Evolutionary conservation across 2,888 invertebrate genomes (phyloP).

Genomic region (Synanthedon tipuliformis): DNA sequence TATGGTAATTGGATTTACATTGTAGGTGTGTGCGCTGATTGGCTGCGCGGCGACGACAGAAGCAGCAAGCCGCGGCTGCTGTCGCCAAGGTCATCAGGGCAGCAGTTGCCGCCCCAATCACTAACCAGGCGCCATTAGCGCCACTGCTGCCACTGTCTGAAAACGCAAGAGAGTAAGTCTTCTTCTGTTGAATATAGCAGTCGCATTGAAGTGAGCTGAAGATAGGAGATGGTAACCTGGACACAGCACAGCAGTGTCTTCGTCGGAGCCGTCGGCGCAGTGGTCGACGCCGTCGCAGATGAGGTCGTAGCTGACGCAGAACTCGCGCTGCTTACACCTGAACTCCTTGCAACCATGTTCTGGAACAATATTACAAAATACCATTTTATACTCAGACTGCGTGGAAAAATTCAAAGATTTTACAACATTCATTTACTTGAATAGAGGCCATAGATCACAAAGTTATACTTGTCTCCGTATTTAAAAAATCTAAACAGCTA

Average conservation of each 20-base stretch:
- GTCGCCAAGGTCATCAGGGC: slow-evolving; percentile 77
- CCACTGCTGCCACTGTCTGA: slow-evolving; percentile 65
- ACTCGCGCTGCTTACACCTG: slow-evolving; percentile 86
- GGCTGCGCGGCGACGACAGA: slow-evolving; percentile 76
- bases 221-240: slow-evolving; percentile 70
- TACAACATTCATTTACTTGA: neutral
- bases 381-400: neutral
- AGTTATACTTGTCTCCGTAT: no score
- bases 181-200: no score
- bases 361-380: slow-evolving; percentile 50
- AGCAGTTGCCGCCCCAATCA: slow-evolving; percentile 76
- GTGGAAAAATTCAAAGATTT: neutral
- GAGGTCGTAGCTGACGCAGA: slow-evolving; percentile 92
- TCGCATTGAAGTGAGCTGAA: no score
- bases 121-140: slow-evolving; percentile 82
- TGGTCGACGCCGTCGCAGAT: slow-evolving; percentile 94
- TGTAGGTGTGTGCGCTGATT: slow-evolving; percentile 60
- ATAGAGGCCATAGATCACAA: no score
- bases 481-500: no score
- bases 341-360: slow-evolving; percentile 92
- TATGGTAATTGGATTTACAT: slow-evolving; percentile 25
- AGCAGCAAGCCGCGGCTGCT: slow-evolving; percentile 79
- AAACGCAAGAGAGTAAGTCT: neutral
- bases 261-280: slow-evolving; percentile 94
- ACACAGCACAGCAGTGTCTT: slow-evolving; percentile 86